Percentiles rank a stretch among this genome's conserved stretches.
phyloP scores from a whole-genome alignment of 2,797 vertebrate species.

The Ataeniobius toweri region DNA sequence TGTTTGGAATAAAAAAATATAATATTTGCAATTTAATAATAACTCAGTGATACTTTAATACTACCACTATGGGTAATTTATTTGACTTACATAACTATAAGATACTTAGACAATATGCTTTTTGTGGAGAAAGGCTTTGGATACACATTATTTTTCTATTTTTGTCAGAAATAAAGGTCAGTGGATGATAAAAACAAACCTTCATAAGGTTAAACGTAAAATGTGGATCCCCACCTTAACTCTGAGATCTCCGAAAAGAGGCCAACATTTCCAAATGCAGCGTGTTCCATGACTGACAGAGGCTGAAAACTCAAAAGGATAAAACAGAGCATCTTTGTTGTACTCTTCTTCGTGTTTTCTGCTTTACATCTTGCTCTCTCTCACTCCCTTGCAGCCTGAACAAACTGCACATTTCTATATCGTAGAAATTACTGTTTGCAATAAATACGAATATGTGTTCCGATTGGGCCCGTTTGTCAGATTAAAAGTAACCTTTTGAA shows the following conservation, averaged over 20 bases:
- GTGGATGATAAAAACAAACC: neutral
- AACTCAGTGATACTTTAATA: neutral
- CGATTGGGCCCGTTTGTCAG: no score
- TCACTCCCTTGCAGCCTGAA: neutral
- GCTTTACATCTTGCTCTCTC: neutral
- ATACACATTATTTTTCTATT: neutral
- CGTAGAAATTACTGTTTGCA: neutral
- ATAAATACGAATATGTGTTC: neutral
- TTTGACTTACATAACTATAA: neutral
- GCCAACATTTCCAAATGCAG: neutral
- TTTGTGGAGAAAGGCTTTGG: neutral
- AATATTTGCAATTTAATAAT: neutral
- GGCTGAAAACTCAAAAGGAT: neutral
- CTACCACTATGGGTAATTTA: neutral
- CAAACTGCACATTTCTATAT: neutral
- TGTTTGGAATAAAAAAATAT: neutral
- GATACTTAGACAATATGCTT: neutral
- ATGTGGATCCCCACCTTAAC: neutral
- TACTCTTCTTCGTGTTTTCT: neutral
- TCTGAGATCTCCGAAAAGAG: neutral
- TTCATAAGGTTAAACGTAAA: neutral
- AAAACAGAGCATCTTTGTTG: neutral
- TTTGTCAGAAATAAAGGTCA: neutral
- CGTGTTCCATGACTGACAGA: neutral
- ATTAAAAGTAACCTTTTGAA: no score